Conservation (phyloP, 2,888 invertebrate species). For the Eristalis pertinax region DNA sequence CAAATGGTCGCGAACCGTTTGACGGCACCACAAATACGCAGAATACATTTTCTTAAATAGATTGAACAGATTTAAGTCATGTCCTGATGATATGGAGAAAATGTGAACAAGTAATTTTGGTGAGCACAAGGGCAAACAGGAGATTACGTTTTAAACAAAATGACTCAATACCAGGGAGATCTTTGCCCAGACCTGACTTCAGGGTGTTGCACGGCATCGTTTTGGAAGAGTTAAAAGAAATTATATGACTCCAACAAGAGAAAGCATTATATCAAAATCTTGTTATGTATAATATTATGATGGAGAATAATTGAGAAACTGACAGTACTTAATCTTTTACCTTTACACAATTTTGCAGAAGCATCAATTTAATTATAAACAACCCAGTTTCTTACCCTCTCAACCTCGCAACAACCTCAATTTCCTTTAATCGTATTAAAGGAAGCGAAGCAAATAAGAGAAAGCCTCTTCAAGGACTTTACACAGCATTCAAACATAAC, state of each 20-base stretch:
- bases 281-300: too few species aligned
- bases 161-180: not conserved
- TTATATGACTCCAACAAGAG: too few species aligned
- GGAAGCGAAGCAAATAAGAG: not conserved
- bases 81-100: not conserved
- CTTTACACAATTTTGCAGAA: not conserved
- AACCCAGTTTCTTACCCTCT: not conserved
- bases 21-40: not conserved
- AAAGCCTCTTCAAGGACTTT: not conserved
- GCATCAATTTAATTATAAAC: not conserved
- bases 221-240: not conserved
- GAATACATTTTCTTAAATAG: not conserved
- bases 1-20: not conserved
- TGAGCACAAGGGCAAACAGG: too few species aligned
- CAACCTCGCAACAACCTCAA: not conserved
- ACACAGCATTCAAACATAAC: not conserved
- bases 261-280: not conserved
- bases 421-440: not conserved
- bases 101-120: not conserved
- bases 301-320: not conserved
- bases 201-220: not conserved
- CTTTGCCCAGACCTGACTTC: not conserved
- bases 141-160: too few species aligned
- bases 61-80: not conserved
- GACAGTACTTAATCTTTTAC: not conserved